phyloP scores from a whole-genome alignment of 2,113 vertebrate species.

The Oreochromis aureus region DNA sequence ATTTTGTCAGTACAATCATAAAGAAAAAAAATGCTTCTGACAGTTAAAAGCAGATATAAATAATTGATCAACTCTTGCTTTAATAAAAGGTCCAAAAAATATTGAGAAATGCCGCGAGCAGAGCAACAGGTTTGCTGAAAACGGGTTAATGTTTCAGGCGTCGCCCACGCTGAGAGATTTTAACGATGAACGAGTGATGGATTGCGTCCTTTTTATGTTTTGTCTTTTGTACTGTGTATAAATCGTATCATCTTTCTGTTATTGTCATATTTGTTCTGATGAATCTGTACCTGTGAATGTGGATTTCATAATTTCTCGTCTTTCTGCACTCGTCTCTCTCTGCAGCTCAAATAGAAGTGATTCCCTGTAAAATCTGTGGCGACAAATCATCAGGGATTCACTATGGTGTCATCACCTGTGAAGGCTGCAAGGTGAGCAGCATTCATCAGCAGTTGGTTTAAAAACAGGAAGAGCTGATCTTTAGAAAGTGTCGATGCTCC shows the following conservation, averaged over 20 bases:
- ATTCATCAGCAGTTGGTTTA: background rate
- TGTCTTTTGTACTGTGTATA: background rate
- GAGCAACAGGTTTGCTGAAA: background rate
- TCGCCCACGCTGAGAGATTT: background rate
- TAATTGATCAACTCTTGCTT: background rate
- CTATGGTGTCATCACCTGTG: constrained; percentile 88
- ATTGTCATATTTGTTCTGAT: background rate
- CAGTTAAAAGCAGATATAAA: background rate
- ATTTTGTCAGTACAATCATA: background rate
- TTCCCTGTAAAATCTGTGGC: constrained; percentile 92
- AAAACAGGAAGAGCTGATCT: background rate
- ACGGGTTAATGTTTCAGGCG: background rate
- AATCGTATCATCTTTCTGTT: background rate
- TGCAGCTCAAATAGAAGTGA: constrained; percentile 90
- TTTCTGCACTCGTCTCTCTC: background rate
- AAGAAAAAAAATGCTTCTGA: background rate
- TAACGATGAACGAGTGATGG: background rate
- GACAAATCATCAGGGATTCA: constrained; percentile 93
- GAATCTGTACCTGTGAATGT: background rate
- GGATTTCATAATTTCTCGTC: background rate
- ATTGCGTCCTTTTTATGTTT: accelerated
- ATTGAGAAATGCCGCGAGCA: accelerated
- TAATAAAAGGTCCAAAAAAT: accelerated
- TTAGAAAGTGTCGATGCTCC: background rate
- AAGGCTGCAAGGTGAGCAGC: constrained; percentile 75